These are phyloP conservation scores for Andrena hattorfiana DNA, from an alignment of 2,888 invertebrate genomes.

Conservation along the genomic window DNA sequence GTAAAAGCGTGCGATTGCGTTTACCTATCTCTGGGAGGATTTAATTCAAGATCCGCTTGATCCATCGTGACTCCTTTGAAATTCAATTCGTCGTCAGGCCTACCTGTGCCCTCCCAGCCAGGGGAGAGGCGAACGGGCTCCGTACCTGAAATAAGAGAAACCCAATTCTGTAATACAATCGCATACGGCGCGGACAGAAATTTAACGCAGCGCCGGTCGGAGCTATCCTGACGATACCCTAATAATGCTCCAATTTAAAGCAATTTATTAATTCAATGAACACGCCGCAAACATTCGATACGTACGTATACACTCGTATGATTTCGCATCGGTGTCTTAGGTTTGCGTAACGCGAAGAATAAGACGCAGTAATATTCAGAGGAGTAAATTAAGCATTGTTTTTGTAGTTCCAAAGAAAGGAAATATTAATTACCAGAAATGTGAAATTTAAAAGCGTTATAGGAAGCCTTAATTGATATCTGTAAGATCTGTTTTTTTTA, in stretches of 20 bases:
- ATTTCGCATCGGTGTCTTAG: constrained; percentile 20
- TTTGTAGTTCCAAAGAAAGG: constrained; percentile 35
- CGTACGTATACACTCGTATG: background rate
- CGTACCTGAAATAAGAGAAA: constrained; percentile 83
- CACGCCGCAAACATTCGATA: constrained; percentile 22
- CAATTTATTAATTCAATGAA: constrained; percentile 64
- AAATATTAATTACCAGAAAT: constrained; percentile 63
- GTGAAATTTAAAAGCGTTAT: constrained; percentile 64
- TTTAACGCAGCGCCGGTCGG: constrained; percentile 21
- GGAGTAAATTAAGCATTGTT: background rate
- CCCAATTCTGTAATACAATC: background rate
- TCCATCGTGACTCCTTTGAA: constrained; percentile 91
- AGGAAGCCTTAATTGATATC: constrained; percentile 47
- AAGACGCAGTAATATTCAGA: background rate
- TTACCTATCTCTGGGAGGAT: constrained; percentile 91
- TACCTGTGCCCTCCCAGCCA: constrained; percentile 94
- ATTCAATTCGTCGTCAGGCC: constrained; percentile 94
- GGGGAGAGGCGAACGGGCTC: constrained; percentile 94
- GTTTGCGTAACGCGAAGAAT: background rate
- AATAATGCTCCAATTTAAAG: constrained; percentile 62
- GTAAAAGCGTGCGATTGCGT: constrained; percentile 31
- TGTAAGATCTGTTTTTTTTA: constrained; percentile 41
- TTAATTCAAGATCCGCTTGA: constrained; percentile 89
- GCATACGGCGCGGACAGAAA: background rate
- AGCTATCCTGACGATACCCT: constrained; percentile 15